Conservation (phyloP, 2,113 vertebrate species). For the Oncorhynchus nerka region DNA sequence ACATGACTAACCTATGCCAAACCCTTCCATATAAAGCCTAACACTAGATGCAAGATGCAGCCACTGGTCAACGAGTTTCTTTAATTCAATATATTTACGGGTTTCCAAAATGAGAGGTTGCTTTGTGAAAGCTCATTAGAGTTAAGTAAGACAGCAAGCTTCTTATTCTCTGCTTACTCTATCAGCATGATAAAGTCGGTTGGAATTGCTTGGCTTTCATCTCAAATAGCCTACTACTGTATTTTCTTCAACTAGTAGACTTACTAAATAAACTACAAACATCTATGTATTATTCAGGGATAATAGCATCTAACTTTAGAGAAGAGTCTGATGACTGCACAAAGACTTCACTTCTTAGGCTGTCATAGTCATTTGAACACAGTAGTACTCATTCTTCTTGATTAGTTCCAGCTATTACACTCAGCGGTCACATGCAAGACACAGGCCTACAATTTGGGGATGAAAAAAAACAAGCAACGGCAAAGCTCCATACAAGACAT, state of each 20-base stretch:
- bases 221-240: not conserved
- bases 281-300: too few species aligned
- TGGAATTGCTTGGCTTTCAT: not conserved
- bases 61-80: slow-evolving; percentile 29
- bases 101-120: slow-evolving; percentile 27
- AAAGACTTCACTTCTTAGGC: too few species aligned
- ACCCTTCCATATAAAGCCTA: slow-evolving; percentile 21
- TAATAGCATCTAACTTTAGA: too few species aligned
- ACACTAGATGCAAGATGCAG: slow-evolving; percentile 12
- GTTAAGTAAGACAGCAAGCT: not conserved
- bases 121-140: not conserved
- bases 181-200: not conserved
- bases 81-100: slow-evolving; percentile 43
- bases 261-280: too few species aligned
- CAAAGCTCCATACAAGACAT: too few species aligned
- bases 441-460: too few species aligned
- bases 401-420: not conserved
- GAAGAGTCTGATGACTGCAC: too few species aligned
- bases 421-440: too few species aligned
- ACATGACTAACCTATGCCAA: slow-evolving; percentile 7
- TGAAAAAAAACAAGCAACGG: too few species aligned
- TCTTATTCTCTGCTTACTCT: not conserved
- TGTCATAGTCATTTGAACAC: not conserved
- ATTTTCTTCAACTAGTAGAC: too few species aligned
- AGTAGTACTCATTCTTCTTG: not conserved